phyloP scores from a whole-genome alignment of 2,888 invertebrate genomes.

The Nasonovia ribisnigri region DNA sequence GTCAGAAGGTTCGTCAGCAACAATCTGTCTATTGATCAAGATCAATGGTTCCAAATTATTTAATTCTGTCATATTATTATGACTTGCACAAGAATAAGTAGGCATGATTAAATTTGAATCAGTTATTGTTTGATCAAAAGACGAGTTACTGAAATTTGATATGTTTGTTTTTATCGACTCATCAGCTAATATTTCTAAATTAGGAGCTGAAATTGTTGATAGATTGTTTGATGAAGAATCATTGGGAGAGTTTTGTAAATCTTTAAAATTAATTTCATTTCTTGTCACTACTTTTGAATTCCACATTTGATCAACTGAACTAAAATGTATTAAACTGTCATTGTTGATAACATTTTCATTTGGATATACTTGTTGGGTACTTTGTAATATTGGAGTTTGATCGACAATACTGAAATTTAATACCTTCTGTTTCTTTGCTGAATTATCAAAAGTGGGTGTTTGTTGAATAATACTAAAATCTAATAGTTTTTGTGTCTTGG shows the following conservation, averaged over 20 bases:
- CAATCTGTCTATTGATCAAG: background rate
- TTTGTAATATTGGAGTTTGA: conserved; percentile 40
- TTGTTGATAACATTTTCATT: background rate
- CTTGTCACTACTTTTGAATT: background rate
- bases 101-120: background rate
- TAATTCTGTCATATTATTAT: background rate
- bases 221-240: background rate
- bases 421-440: conserved; percentile 31
- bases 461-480: conserved; percentile 52
- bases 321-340: conserved; percentile 45
- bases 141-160: background rate
- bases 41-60: background rate
- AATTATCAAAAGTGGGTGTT: background rate
- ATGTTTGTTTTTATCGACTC: background rate
- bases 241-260: background rate
- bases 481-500: conserved; percentile 30
- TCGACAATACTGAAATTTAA: conserved; percentile 58
- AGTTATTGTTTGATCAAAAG: conserved; percentile 12
- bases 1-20: background rate
- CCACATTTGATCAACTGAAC: background rate
- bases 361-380: background rate
- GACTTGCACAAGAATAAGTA: background rate
- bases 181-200: conserved; percentile 11
- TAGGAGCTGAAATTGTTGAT: conserved; percentile 8
- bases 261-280: background rate